Evolutionary conservation across 2,113 vertebrate species (phyloP).

Genomic region (Phainopepla nitens): DNA sequence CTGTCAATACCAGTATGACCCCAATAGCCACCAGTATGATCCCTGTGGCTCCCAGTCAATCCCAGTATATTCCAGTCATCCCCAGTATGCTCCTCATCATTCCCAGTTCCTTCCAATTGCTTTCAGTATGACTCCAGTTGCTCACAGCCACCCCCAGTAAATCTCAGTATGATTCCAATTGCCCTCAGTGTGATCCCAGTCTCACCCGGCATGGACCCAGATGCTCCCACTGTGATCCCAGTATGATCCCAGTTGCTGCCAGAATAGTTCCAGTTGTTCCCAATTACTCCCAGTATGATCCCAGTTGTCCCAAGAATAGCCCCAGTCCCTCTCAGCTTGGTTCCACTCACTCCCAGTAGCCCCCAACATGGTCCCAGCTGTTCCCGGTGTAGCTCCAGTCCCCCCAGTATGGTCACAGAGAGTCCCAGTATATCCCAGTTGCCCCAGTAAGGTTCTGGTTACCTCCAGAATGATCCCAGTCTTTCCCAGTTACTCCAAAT

Average conservation of each 20-base stretch:
- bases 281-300: background rate
- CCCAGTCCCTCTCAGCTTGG: background rate
- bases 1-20: too few relatives aligned
- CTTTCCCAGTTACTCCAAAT: background rate
- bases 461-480: background rate
- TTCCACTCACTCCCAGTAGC: background rate
- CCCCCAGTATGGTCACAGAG: background rate
- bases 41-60: too few relatives aligned
- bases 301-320: background rate
- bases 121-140: too few relatives aligned
- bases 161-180: background rate
- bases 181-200: background rate
- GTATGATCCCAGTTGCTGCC: background rate
- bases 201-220: background rate
- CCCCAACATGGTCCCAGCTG: too few relatives aligned
- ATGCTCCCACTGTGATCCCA: background rate
- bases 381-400: too few relatives aligned
- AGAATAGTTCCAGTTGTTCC: background rate
- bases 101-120: too few relatives aligned
- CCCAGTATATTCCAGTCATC: too few relatives aligned
- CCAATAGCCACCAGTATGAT: too few relatives aligned
- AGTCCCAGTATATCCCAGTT: background rate
- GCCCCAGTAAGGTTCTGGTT: background rate
- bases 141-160: too few relatives aligned
- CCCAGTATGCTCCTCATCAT: too few relatives aligned